These are phyloP conservation scores for Agelaius phoeniceus DNA, from an alignment of 2,113 vertebrate species.

Conservation along the genomic window DNA sequence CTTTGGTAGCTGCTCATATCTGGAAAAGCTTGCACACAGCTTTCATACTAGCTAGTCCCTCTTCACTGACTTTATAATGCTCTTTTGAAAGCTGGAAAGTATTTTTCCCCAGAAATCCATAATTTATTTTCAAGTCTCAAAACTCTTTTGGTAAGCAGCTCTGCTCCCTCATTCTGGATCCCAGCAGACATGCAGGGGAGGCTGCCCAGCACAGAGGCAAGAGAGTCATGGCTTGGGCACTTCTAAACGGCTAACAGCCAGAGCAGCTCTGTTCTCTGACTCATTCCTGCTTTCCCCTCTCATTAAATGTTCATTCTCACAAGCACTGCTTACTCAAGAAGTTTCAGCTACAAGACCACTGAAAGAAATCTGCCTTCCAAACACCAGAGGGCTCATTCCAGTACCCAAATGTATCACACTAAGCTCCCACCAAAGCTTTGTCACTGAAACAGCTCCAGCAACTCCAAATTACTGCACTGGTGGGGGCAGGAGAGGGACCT, in stretches of 20 bases:
- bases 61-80: background rate
- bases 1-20: background rate
- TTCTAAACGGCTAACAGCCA: background rate
- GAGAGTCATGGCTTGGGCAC: background rate
- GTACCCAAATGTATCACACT: rapidly evolving
- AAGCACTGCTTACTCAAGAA: background rate
- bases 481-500: background rate
- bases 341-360: background rate
- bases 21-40: background rate
- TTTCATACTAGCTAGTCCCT: background rate
- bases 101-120: background rate
- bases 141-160: background rate
- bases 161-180: background rate
- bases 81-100: background rate
- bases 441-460: background rate
- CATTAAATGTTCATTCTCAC: background rate
- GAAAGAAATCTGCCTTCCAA: background rate
- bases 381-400: background rate
- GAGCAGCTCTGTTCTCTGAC: background rate
- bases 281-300: background rate
- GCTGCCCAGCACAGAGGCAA: background rate
- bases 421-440: background rate
- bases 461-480: background rate
- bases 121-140: background rate
- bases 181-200: background rate